Percentiles rank a stretch among this genome's conserved stretches.
Conservation (phyloP, 2,113 vertebrate species). For the Callopanchax toddi region DNA sequence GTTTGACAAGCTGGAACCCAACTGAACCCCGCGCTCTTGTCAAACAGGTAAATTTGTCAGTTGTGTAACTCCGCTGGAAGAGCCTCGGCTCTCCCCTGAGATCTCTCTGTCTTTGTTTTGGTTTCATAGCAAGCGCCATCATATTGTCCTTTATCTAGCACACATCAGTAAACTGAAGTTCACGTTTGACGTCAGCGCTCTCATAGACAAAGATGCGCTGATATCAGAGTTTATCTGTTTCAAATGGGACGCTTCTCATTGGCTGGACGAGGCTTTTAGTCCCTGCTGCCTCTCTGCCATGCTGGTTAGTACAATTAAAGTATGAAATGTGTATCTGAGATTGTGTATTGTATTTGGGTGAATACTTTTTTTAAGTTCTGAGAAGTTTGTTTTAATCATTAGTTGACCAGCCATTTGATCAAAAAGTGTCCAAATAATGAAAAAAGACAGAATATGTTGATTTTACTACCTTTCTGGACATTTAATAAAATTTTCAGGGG, state of each 20-base stretch:
- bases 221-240: constrained; percentile 35
- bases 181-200: constrained; percentile 44
- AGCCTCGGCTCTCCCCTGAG: constrained; percentile 3
- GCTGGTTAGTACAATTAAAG: too few relatives aligned
- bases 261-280: background rate
- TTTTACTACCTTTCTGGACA: too few relatives aligned
- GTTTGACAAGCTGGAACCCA: constrained; percentile 18
- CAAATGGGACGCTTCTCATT: background rate
- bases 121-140: constrained; percentile 18
- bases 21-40: background rate
- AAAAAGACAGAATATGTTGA: too few relatives aligned
- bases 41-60: constrained; percentile 1
- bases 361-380: too few relatives aligned
- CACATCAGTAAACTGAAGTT: constrained; percentile 47
- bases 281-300: too few relatives aligned
- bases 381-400: too few relatives aligned
- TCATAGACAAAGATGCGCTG: constrained; percentile 34
- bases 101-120: constrained; percentile 37
- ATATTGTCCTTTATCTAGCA: constrained; percentile 30
- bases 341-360: too few relatives aligned
- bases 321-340: too few relatives aligned
- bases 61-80: constrained; percentile 18
- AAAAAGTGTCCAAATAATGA: too few relatives aligned
- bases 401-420: too few relatives aligned
- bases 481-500: too few relatives aligned